Percentiles rank a stretch among this genome's conserved stretches.
Evolutionary conservation across 2,888 invertebrate species (phyloP).

Genomic region (Plebejus anna): DNA sequence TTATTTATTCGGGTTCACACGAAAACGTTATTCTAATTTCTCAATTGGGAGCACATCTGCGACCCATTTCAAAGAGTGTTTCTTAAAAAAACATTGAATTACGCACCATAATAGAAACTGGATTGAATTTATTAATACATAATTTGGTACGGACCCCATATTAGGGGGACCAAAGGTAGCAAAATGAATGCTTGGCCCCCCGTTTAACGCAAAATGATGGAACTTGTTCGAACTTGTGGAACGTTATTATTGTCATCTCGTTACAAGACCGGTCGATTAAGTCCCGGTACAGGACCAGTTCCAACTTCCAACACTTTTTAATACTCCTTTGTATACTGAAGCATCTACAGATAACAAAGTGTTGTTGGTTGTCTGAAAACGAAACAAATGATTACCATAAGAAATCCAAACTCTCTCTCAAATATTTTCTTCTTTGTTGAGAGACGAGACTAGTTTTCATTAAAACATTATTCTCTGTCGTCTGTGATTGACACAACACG

Average conservation of each 20-base stretch:
- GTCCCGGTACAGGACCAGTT: slow-evolving; percentile 31
- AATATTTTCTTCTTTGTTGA: not conserved
- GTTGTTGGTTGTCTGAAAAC: slow-evolving; percentile 1
- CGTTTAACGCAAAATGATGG: slow-evolving; percentile 56
- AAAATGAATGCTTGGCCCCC: slow-evolving; percentile 61
- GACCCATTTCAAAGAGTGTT: slow-evolving; percentile 68
- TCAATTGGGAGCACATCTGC: slow-evolving; percentile 70
- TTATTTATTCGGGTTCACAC: slow-evolving; percentile 47
- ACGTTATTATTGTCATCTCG: slow-evolving; percentile 38
- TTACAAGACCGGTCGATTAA: slow-evolving; percentile 37
- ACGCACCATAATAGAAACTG: slow-evolving; percentile 74
- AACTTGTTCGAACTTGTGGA: slow-evolving; percentile 62
- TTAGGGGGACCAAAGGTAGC: slow-evolving; percentile 71
- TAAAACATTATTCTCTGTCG: no score
- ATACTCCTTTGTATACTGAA: not conserved
- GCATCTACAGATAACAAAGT: not conserved
- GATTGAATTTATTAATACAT: slow-evolving; percentile 75
- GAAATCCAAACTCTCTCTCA: no score
- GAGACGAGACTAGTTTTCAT: not conserved
- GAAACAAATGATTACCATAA: not conserved
- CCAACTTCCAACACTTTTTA: slow-evolving; percentile 19
- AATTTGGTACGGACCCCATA: slow-evolving; percentile 71
- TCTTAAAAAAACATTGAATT: slow-evolving; percentile 71
- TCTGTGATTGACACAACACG: no score
- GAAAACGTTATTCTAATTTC: slow-evolving; percentile 68